Percentiles rank a stretch among this genome's conserved stretches.
Conservation (phyloP, 2,888 invertebrate genomes). For the Amorpha juglandis region DNA sequence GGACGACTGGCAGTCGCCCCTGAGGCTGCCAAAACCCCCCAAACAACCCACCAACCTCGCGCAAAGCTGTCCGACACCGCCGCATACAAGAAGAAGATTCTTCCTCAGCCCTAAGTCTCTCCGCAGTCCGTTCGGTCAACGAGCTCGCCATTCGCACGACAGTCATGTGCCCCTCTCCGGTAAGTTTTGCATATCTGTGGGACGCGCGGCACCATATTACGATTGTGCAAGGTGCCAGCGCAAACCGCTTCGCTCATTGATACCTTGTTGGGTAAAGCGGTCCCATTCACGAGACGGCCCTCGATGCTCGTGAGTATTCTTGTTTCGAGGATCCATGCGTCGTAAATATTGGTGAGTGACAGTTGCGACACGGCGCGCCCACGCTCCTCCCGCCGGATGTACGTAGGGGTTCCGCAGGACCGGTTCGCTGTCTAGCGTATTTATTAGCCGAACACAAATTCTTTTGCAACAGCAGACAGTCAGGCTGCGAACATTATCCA, state of each 20-base stretch:
- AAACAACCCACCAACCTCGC: conserved; percentile 82
- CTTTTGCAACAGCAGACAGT: conserved; percentile 81
- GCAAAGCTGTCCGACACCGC: conserved; percentile 92
- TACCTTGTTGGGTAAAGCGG: conserved; percentile 58
- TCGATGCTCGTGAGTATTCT: conserved; percentile 49
- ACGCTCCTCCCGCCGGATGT: conserved; percentile 78
- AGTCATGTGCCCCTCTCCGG: conserved; percentile 89
- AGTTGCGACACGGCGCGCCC: conserved; percentile 69
- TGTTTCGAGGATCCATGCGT: conserved; percentile 60
- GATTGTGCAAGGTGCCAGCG: conserved; percentile 58
- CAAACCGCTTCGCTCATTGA: conserved; percentile 63
- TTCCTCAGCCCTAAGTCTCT: conserved; percentile 92
- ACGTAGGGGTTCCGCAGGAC: conserved; percentile 80
- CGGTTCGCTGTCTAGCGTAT: conserved; percentile 67
- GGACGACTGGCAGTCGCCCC: conserved; percentile 81
- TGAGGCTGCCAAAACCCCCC: conserved; percentile 85
- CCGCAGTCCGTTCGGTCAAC: conserved; percentile 89
- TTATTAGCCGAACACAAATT: conserved; percentile 47
- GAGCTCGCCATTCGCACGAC: conserved; percentile 80
- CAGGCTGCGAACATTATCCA: conserved; percentile 74
- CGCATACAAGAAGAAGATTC: conserved; percentile 90
- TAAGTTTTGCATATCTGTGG: conserved; percentile 73
- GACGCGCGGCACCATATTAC: conserved; percentile 51
- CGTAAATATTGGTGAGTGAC: conserved; percentile 74
- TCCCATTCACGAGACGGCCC: conserved; percentile 60